Base-by-base conservation (phyloP, 2,113 vertebrate genomes). In the Ranitomeya imitator region DNA sequence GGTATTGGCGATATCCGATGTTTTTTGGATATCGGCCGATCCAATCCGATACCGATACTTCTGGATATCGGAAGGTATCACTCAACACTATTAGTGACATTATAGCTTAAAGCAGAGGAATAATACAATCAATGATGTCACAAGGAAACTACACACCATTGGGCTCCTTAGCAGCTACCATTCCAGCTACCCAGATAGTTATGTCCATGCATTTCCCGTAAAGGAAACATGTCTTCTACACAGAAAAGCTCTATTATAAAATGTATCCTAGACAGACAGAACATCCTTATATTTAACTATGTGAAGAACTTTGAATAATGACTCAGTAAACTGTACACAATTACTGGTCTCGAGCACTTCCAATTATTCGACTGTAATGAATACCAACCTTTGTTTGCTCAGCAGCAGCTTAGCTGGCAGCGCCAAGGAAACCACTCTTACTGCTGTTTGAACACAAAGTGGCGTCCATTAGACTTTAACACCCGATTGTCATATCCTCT, bases 361-460 rank as follows among this genome's bases (percentile, higher is more conserved):
- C 26, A 26, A 67, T 84, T 55, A 71, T 14, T 37, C 23, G 9
- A 26, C 85, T 52, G 74, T 79, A 23, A 86, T 86, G 85, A 86
- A 86, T 86, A 67, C 57, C n/a, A 52, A 60, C 11, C 45, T 61
- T 52, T 86, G 74, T 86, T 78, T 86, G 76, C 45, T 59, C 45
- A 65, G 61, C 37, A 86, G 59, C 71, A 63, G 76, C 51, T 67
- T 63, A 73, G 19, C 21, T 7, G 31, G 23, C 85, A 65, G 55
- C 52, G 73, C 85, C 85, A 86, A 63, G 84, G 74, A 79, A 86
- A 86, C 74, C 73, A 10, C 74, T 79, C 31, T 54, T 15, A 26
- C 60, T 86, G 85, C 78, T 86, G 85, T 86, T 65, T 86, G 59
- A 79, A 54, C 85, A 86, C 74, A 86, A 73, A 79, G 74, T 79